These are phyloP conservation scores for Rhinophrynus dorsalis DNA, from an alignment of 2,797 vertebrate species.

Conservation along the genomic window DNA sequence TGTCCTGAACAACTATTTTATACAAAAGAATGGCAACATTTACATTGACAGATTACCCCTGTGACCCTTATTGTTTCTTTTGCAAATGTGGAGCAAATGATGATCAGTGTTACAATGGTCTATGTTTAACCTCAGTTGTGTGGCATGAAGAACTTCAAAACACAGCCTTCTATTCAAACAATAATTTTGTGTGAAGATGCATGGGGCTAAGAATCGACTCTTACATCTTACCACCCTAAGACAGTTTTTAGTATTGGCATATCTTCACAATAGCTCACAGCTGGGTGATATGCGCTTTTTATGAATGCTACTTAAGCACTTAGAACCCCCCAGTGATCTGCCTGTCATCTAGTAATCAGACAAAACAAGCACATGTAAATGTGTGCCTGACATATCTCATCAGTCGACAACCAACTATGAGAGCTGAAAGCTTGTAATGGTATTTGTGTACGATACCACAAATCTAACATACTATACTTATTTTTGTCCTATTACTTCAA, in stretches of 20 bases:
- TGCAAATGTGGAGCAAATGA: not conserved
- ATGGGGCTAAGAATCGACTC: not conserved
- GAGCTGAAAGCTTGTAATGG: not conserved
- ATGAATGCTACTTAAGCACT: not conserved
- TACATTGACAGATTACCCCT: not conserved
- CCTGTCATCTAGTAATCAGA: not conserved
- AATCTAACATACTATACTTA: too few species aligned
- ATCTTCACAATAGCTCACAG: not conserved
- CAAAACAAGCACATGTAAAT: not conserved
- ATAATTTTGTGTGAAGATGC: not conserved
- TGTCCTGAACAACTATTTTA: not conserved
- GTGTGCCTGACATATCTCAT: not conserved
- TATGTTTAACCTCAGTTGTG: not conserved
- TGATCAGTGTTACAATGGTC: not conserved
- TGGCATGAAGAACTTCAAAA: not conserved
- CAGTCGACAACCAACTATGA: not conserved
- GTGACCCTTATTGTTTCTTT: not conserved
- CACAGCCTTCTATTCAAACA: not conserved
- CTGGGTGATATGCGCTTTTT: not conserved
- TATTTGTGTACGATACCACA: not conserved
- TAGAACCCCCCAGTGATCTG: not conserved
- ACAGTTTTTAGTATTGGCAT: not conserved
- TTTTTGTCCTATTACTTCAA: too few species aligned
- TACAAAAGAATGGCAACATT: not conserved
- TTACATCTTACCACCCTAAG: slow-evolving; percentile 1